A percentile compares a stretch with the other conserved stretches of the same genome.
phyloP scores from a whole-genome alignment of 2,888 invertebrate species.

The Monoplex corrugatus region DNA sequence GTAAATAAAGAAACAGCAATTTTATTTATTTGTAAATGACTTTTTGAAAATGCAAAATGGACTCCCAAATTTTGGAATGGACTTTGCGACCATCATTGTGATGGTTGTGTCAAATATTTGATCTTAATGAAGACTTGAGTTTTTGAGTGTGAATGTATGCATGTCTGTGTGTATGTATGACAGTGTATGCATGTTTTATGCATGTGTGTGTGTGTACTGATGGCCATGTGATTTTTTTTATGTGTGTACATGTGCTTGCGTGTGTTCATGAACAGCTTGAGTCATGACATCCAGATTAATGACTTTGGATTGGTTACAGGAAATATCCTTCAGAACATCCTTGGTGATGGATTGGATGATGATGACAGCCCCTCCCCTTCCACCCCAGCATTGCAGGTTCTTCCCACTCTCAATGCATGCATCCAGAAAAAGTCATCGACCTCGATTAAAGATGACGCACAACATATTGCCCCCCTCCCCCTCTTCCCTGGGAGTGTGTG shows the following conservation, averaged over 20 bases:
- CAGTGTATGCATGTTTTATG: no score
- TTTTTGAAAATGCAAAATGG: no score
- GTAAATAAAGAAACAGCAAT: no score
- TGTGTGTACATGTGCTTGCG: not conserved
- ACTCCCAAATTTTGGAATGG: no score
- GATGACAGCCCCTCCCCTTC: constrained; percentile 57
- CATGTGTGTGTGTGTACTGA: not conserved
- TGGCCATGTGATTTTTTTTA: not conserved
- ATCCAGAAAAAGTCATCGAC: constrained; percentile 52
- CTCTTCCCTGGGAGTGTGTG: not conserved
- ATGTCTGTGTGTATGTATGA: no score
- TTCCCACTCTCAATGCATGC: constrained; percentile 38
- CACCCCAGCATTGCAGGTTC: constrained; percentile 41
- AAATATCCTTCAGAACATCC: constrained; percentile 73
- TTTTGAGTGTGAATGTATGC: no score
- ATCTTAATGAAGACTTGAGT: no score
- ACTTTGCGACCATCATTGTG: no score
- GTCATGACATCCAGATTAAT: not conserved
- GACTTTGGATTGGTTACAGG: constrained; percentile 65
- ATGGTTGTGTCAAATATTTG: no score
- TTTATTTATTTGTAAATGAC: no score
- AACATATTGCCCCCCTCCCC: not conserved
- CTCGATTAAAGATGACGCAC: constrained; percentile 46
- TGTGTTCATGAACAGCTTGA: not conserved
- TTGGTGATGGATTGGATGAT: constrained; percentile 66